Percentiles rank a stretch among this genome's conserved stretches.
Conservation (phyloP, 2,797 vertebrate genomes). For the Falco peregrinus region DNA sequence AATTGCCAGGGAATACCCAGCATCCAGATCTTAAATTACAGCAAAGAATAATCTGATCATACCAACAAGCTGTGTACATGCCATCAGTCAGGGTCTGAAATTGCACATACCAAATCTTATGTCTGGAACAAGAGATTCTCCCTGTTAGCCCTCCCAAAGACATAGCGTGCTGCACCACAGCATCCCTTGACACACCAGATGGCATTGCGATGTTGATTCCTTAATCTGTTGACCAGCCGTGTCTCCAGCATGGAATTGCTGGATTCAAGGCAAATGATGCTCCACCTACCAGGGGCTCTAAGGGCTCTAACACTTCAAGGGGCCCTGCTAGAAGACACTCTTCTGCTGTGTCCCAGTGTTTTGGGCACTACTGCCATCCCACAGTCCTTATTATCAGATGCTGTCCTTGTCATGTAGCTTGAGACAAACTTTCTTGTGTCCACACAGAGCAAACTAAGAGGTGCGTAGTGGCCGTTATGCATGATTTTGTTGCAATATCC, state of each 20-base stretch:
- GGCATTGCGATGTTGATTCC: background rate
- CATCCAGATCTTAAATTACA: background rate
- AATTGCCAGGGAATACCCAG: background rate
- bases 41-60: background rate
- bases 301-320: background rate
- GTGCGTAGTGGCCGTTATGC: background rate
- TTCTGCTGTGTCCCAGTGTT: background rate
- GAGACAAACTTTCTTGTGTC: background rate
- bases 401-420: background rate
- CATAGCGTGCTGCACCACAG: background rate
- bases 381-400: background rate
- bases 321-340: background rate
- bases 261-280: background rate
- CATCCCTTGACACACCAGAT: background rate
- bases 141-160: background rate
- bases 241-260: background rate
- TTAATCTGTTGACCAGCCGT: slow-evolving; percentile 27
- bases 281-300: background rate
- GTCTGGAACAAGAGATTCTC: background rate
- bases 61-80: background rate
- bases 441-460: background rate
- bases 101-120: background rate
- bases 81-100: background rate
- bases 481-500: background rate
- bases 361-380: background rate